Conservation (phyloP, 1,140 invertebrate species). For the Cydia fagiglandana region DNA sequence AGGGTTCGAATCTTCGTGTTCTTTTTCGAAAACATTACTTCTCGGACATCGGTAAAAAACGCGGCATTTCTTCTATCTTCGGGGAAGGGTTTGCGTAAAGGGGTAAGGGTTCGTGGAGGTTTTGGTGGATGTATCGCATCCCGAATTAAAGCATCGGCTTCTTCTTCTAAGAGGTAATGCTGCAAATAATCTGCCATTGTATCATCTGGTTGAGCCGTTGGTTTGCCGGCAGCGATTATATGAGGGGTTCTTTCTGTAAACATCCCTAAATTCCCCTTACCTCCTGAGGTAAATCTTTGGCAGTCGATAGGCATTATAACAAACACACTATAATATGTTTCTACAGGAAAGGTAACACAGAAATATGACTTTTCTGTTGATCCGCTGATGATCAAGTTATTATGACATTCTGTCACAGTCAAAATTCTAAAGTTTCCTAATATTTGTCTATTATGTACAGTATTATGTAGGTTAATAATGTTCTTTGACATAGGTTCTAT, state of each 20-base stretch:
- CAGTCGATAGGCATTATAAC: constrained; percentile 16
- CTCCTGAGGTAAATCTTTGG: constrained; percentile 34
- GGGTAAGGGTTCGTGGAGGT: constrained; percentile 41
- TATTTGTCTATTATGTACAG: too few species aligned
- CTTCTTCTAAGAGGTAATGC: constrained; percentile 58
- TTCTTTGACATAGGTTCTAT: too few species aligned
- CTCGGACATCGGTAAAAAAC: constrained; percentile 23
- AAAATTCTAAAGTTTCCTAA: too few species aligned
- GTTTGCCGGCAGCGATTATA: constrained; percentile 52
- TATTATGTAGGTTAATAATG: too few species aligned
- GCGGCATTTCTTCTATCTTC: constrained; percentile 40
- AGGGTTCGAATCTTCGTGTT: constrained; percentile 66
- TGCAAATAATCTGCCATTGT: constrained; percentile 44
- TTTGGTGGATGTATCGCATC: constrained; percentile 54
- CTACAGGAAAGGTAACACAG: neutral
- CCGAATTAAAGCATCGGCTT: constrained; percentile 58
- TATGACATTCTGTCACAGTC: neutral
- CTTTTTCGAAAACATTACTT: constrained; percentile 38
- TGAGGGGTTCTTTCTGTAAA: constrained; percentile 41
- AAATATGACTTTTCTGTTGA: neutral
- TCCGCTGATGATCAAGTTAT: neutral
- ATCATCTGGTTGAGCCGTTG: constrained; percentile 40
- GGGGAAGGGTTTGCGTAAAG: constrained; percentile 38
- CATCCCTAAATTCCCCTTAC: constrained; percentile 44
- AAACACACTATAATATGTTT: neutral